Evolutionary conservation across 2,113 vertebrate species (phyloP).

Genomic region (Phalacrocorax pelagicus): DNA sequence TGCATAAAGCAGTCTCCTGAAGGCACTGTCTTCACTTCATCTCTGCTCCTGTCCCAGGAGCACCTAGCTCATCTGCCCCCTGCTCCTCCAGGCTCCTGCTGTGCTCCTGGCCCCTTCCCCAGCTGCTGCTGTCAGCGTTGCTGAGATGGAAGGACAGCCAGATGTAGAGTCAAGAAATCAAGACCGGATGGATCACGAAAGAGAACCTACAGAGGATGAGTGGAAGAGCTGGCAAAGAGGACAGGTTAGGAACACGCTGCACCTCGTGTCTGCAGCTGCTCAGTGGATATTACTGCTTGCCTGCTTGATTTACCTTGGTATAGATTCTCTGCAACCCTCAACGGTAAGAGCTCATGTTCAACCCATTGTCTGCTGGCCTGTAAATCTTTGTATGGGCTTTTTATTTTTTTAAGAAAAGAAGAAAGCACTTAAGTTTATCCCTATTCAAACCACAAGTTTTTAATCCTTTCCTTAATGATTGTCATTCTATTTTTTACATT

Average conservation of each 20-base stretch:
- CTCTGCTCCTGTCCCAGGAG: conserved; percentile 24
- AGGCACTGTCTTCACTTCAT: conserved; percentile 50
- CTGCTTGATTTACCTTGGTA: conserved; percentile 64
- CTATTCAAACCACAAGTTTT: neutral
- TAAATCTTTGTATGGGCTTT: neutral
- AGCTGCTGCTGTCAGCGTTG: neutral
- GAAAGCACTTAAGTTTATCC: neutral
- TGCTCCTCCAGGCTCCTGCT: neutral
- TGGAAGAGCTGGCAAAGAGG: conserved; percentile 11
- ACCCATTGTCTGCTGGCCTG: neutral
- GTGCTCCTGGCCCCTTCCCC: neutral
- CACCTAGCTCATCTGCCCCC: neutral
- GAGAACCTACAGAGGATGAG: neutral
- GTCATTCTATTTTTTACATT: neutral
- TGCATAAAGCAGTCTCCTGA: conserved; percentile 65
- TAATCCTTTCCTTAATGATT: neutral
- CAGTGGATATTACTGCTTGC: conserved; percentile 70
- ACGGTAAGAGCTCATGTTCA: conserved; percentile 66
- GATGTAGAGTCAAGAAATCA: neutral
- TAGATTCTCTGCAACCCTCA: conserved; percentile 25
- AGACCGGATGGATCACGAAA: neutral
- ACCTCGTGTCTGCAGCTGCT: conserved; percentile 20
- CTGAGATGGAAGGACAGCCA: neutral
- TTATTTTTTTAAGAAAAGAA: neutral
- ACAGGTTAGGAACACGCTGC: conserved; percentile 38